Evolutionary conservation across 2,888 invertebrate genomes (phyloP), one percentile per base, ranked within the genome.

Genomic region (Myopa tessellatipennis): DNA sequence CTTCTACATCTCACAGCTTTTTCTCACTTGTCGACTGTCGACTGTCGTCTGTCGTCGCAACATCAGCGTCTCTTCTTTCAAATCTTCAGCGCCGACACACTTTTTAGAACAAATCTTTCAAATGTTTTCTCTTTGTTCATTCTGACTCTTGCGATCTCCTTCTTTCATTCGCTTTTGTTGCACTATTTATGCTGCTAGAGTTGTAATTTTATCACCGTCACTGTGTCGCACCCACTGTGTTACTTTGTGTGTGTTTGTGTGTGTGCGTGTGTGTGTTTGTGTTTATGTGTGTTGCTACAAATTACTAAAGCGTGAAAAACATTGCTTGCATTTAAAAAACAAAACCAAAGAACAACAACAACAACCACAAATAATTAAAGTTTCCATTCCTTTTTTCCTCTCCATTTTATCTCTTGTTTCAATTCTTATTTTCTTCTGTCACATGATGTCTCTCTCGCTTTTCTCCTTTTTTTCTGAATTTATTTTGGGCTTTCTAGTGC

Each of bases 131-230:
- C 50, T 52, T 69, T 14, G 16, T 26, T 26, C 26, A 26, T 26
- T 26, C 26, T 26, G n/a, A 55, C 14, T 14, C 1, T 55, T 55
- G 55, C 14, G 50, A n/a, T 55, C 16, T 55, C 14, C 12, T 34
- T 50, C 50, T 50, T 45, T 45, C 45, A 8, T 45, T 8, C 26
- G 26, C 26, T 26, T 26, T 26, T 26, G 26, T 18, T 69, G 69
- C 45, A 45, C 45, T 50, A 8, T 45, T 50, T 68, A 36, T 12
- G 40, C 68, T 40, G 8, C 38, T 18, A 16, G 14, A 38, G 45
- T 36, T 73, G 63, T 73, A 73, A 73, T 73, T 73, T 61, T 73
- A 73, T 72, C 58, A 55, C 61, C 72, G 72, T 72, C 72, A 55
- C 71, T 71, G 71, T 71, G 71, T 36, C 58, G 72, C 58, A 60